A percentile compares a stretch with the other conserved stretches of the same genome.
Evolutionary conservation across 2,888 invertebrate species (phyloP).

Genomic region (Drosophila koepferae): DNA sequence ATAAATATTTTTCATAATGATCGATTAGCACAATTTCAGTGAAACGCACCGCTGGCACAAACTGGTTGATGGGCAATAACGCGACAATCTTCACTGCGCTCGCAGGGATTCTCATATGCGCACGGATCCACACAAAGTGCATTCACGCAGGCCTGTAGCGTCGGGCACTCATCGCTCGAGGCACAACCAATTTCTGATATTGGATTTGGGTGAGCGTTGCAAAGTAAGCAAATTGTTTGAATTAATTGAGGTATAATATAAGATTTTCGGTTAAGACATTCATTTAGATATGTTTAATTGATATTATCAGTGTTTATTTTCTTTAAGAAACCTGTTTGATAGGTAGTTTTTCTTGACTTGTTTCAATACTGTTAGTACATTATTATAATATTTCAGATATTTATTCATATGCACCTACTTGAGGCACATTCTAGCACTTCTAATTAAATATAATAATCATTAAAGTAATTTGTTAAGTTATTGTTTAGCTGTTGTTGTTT

Average conservation of each 20-base stretch:
- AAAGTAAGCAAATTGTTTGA: constrained; percentile 29
- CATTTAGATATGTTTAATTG: constrained; percentile 41
- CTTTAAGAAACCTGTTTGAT: constrained; percentile 69
- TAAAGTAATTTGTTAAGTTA: constrained; percentile 37
- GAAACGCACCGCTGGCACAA: constrained; percentile 90
- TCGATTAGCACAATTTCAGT: background rate
- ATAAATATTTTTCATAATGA: background rate
- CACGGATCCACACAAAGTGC: constrained; percentile 94
- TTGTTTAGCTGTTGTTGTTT: constrained; percentile 26
- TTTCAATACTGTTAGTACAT: constrained; percentile 75
- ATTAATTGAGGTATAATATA: constrained; percentile 48
- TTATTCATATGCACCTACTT: constrained; percentile 24
- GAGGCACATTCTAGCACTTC: constrained; percentile 39
- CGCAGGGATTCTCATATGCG: constrained; percentile 90
- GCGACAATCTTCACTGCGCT: constrained; percentile 91
- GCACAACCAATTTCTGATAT: constrained; percentile 91
- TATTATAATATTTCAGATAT: constrained; percentile 30
- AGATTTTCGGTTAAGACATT: constrained; percentile 22
- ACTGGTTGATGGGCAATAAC: constrained; percentile 93
- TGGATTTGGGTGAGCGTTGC: constrained; percentile 19
- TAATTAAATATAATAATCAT: constrained; percentile 41
- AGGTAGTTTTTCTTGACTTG: constrained; percentile 65
- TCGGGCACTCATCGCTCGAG: constrained; percentile 92
- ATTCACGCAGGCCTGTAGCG: constrained; percentile 91
- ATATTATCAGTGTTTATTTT: constrained; percentile 49